phyloP scores from a whole-genome alignment of 1,140 invertebrate species.

The Antheraea pernyi region DNA sequence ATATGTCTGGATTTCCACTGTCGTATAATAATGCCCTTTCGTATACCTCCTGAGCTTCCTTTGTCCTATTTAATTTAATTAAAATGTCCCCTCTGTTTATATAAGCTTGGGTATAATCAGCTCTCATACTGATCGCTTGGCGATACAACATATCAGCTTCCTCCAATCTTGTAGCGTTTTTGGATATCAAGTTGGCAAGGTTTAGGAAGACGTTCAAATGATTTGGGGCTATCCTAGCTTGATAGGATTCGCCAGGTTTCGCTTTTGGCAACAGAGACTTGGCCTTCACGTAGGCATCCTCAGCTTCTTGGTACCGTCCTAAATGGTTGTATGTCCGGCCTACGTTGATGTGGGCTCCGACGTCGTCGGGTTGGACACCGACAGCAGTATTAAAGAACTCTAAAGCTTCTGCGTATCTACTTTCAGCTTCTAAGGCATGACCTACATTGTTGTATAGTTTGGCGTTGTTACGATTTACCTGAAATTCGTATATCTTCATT shows the following conservation, averaged over 20 bases:
- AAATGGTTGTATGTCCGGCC: constrained; percentile 96
- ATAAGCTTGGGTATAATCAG: constrained; percentile 98
- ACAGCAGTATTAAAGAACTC: constrained; percentile 96
- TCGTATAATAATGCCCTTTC: constrained; percentile 95
- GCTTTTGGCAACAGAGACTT: constrained; percentile 94
- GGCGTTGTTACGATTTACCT: constrained; percentile 94
- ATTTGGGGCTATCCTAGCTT: constrained; percentile 96
- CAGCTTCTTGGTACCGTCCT: constrained; percentile 93
- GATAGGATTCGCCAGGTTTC: constrained; percentile 95
- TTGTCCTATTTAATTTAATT: constrained; percentile 96
- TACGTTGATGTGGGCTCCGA: constrained; percentile 98
- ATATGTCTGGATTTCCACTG: constrained; percentile 97
- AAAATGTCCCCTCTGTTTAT: constrained; percentile 98
- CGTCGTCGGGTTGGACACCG: constrained; percentile 96
- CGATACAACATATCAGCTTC: constrained; percentile 95
- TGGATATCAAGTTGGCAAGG: constrained; percentile 96
- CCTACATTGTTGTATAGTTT: constrained; percentile 98
- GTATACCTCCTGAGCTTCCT: constrained; percentile 97
- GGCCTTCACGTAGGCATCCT: constrained; percentile 93
- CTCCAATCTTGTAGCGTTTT: constrained; percentile 93
- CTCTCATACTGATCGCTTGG: constrained; percentile 97
- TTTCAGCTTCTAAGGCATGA: constrained; percentile 94
- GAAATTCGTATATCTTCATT: constrained; percentile 19
- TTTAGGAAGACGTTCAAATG: constrained; percentile 98
- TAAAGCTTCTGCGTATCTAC: constrained; percentile 91